These are phyloP conservation scores for Pachycephala philippinensis DNA, from an alignment of 2,113 vertebrate species.

Conservation along the genomic window DNA sequence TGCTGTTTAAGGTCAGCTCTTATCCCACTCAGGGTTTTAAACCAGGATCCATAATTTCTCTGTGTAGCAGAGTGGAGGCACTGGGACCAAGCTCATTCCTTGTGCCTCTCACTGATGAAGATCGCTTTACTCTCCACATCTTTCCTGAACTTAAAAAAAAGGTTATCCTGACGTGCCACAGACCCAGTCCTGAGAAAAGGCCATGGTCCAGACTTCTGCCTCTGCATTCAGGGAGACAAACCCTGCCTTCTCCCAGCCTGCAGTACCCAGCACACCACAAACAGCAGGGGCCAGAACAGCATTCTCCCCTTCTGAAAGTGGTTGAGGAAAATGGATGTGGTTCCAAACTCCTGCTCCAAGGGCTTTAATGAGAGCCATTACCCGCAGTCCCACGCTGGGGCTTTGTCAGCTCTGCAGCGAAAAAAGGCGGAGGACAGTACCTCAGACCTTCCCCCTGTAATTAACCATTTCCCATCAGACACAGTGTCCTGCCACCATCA, in stretches of 20 bases:
- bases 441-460: neutral
- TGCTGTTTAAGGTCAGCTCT: neutral
- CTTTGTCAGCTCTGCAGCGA: neutral
- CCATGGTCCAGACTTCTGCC: neutral
- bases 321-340: neutral
- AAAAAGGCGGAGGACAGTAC: neutral
- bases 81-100: neutral
- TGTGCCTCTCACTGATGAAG: neutral
- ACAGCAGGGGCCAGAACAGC: neutral
- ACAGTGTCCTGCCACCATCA: neutral
- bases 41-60: neutral
- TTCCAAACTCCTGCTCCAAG: neutral
- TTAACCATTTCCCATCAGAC: neutral
- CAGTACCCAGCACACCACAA: neutral
- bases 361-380: conserved; percentile 15
- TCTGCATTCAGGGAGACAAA: neutral
- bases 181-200: neutral
- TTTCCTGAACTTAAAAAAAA: neutral
- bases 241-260: neutral
- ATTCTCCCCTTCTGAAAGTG: neutral
- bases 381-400: neutral
- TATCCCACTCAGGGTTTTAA: neutral
- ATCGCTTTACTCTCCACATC: neutral
- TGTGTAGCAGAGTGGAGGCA: neutral
- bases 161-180: neutral